phyloP scores from a whole-genome alignment of 2,113 vertebrate species.

The Pongo pygmaeus region DNA sequence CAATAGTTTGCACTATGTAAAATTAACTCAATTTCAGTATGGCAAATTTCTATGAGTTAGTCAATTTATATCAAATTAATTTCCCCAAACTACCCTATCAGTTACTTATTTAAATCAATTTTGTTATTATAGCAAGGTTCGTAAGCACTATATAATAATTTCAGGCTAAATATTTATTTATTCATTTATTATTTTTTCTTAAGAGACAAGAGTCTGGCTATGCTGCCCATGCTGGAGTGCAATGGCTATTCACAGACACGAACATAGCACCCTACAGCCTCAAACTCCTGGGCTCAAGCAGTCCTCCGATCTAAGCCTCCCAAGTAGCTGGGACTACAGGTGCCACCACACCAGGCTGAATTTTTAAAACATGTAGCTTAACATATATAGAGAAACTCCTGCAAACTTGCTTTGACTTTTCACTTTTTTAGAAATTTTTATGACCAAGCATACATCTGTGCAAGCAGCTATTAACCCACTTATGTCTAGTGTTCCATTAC shows the following conservation, averaged over 20 bases:
- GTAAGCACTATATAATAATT: not conserved
- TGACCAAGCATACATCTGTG: not conserved
- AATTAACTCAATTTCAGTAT: conserved; percentile 27
- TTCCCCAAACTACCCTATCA: not conserved
- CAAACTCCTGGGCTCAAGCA: not conserved
- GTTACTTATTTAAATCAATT: conserved; percentile 35
- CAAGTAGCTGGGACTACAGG: not conserved
- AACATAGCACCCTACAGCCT: not conserved
- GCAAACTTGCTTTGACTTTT: not conserved
- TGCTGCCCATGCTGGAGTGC: not conserved
- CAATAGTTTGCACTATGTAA: not conserved
- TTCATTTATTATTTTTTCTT: not conserved
- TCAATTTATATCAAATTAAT: conserved; percentile 10
- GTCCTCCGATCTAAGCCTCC: not conserved
- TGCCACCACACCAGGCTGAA: not conserved
- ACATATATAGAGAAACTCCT: not conserved
- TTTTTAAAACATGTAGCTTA: not conserved
- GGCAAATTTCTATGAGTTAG: not conserved
- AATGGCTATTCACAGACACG: not conserved
- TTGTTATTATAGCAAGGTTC: not conserved
- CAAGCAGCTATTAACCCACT: not conserved
- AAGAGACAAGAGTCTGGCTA: not conserved
- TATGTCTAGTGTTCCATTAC: no score
- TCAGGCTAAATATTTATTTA: not conserved
- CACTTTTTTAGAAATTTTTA: not conserved